Conservation (phyloP, 2,113 vertebrate genomes). For the Phrynosoma blainvillii region DNA sequence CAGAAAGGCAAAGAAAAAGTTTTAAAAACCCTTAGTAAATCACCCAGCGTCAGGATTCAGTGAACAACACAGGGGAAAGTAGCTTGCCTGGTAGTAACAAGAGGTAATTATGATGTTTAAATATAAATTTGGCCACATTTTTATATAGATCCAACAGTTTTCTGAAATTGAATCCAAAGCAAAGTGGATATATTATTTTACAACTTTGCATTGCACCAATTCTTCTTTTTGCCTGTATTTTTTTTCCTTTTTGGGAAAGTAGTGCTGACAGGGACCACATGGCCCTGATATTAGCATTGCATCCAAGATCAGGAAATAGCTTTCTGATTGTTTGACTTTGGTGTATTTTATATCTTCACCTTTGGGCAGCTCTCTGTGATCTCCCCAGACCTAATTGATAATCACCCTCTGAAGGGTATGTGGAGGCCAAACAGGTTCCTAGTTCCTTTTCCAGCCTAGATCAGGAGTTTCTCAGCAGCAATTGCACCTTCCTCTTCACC, state of each 20-base stretch:
- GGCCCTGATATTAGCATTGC: slow-evolving; percentile 35
- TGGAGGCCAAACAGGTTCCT: background rate
- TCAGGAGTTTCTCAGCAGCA: background rate
- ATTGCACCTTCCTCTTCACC: background rate
- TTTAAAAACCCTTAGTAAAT: slow-evolving; percentile 71
- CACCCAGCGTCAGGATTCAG: slow-evolving; percentile 69
- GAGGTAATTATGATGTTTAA: slow-evolving; percentile 66
- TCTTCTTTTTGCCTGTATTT: background rate
- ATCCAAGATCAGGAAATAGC: background rate
- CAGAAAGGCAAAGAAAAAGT: slow-evolving; percentile 44
- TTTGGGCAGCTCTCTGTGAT: rapidly evolving
- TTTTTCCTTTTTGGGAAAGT: background rate
- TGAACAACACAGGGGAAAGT: slow-evolving; percentile 59
- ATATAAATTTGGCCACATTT: slow-evolving; percentile 59
- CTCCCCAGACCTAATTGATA: background rate
- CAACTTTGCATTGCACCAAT: background rate
- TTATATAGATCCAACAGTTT: slow-evolving; percentile 48
- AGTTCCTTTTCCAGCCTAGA: rapidly evolving
- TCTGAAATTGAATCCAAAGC: slow-evolving; percentile 45
- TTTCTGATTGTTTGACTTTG: slow-evolving; percentile 21
- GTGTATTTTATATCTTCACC: slow-evolving; percentile 14
- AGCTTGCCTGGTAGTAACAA: slow-evolving; percentile 50
- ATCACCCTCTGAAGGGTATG: background rate
- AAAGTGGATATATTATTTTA: background rate
- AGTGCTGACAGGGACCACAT: background rate